Evolutionary conservation across 2,888 invertebrate genomes (phyloP), one percentile per base, ranked within the genome.

Genomic region (Chymomyza caudatula): DNA sequence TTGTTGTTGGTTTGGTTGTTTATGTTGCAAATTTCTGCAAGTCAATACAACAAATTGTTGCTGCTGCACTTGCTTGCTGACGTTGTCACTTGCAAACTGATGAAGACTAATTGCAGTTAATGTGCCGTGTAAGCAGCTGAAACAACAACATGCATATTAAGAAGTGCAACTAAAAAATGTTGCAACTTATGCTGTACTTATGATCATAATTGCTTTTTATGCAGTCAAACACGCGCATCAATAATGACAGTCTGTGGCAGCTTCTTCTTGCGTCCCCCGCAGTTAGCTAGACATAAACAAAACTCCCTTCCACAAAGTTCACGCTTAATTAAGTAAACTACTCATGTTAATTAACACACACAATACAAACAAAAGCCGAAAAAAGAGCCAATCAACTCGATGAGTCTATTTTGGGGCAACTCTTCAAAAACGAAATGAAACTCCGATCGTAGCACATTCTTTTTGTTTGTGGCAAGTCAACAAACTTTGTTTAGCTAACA

Each of bases 81-180:
- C 69, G 67, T 70, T 76, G 81, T 70, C 75, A 77, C 60, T 5
- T 1, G 71, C 73, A 64, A 65, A 67, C 70, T 82, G 85, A 82
- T 78, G 78, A 85, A 80, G 85, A 82, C 78, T 85, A 82, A 82
- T 82, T 85, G 75, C 69, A 76, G 71, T 69, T 78, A 82, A 82
- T 82, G 77, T 74, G 63, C 67, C 83, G 63, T 82, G 64, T 69
- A 85, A 79, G 64, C 67, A 64, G 80, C 74, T 67, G 65, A 74
- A 83, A 22, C 11, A 52, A 69, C 83, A 77, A 77, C 67, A 29
- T 25, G 25, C n/a, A n/a, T n/a, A n/a, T n/a, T n/a, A n/a, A 25
- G 25, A 25, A 6, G 5, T 66, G 69, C 65, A 53, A 51, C 51
- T 57, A 52, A 56, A 63, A 60, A 61, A 42, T 49, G 37, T 51